These are phyloP conservation scores for Pangasius macronema DNA, from an alignment of 2,797 vertebrate genomes.

Conservation along the genomic window DNA sequence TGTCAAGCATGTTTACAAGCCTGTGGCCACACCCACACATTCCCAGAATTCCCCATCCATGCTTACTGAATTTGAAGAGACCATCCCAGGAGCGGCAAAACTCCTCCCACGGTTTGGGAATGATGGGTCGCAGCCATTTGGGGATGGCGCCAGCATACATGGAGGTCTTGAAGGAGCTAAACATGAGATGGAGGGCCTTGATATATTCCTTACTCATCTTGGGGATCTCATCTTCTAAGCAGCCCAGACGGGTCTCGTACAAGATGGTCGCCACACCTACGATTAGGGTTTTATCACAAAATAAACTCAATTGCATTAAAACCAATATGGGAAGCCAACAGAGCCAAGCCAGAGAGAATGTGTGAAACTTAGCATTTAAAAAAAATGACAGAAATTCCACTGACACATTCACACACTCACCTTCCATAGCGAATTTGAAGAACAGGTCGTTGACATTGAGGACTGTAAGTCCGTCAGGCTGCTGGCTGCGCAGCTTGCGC, in stretches of 20 bases:
- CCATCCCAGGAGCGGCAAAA: constrained; percentile 95
- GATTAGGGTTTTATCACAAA: not conserved
- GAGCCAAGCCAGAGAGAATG: not conserved
- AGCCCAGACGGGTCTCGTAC: constrained; percentile 86
- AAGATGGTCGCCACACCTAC: constrained; percentile 87
- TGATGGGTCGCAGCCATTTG: constrained; percentile 86
- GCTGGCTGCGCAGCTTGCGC: constrained; percentile 70
- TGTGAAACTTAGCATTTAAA: not conserved
- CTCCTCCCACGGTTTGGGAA: constrained; percentile 92
- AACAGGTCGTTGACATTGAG: constrained; percentile 88
- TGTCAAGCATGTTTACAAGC: not conserved
- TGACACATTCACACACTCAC: constrained; percentile 62
- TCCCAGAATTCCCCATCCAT: not conserved
- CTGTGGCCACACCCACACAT: not conserved
- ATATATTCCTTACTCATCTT: constrained; percentile 87
- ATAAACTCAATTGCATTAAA: not conserved
- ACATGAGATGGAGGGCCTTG: constrained; percentile 88
- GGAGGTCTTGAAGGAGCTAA: constrained; percentile 95
- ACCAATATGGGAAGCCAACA: not conserved
- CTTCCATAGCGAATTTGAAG: constrained; percentile 97
- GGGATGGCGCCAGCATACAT: constrained; percentile 95
- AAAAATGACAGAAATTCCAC: not conserved
- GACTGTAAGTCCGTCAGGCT: constrained; percentile 79
- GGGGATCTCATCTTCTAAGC: constrained; percentile 83
- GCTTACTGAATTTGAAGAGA: constrained; percentile 77